Evolutionary conservation across 1,140 invertebrate species (phyloP).

Genomic region (Gonioctena quinquepunctata): DNA sequence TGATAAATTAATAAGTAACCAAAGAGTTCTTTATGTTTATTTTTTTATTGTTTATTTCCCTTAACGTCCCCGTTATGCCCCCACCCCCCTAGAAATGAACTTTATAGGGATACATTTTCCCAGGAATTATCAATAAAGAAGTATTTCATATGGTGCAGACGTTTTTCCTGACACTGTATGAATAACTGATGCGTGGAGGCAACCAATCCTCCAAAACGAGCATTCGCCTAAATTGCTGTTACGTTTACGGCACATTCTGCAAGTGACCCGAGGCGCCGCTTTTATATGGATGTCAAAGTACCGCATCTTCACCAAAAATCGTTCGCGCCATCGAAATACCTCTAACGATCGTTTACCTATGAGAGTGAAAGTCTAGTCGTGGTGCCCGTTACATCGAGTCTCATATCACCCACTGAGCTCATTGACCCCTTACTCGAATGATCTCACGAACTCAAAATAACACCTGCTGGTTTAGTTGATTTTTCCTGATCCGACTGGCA

Average conservation of each 20-base stretch:
- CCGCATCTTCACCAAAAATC: neutral
- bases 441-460: neutral
- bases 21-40: too few species aligned
- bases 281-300: neutral
- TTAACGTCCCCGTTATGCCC: too few species aligned
- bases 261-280: neutral
- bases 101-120: too few species aligned
- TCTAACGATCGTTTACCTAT: neutral
- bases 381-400: neutral
- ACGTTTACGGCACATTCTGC: neutral
- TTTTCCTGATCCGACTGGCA: neutral
- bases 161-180: too few species aligned
- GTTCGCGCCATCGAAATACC: neutral
- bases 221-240: neutral
- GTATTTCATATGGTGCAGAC: too few species aligned
- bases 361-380: constrained; percentile 2
- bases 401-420: neutral
- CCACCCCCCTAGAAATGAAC: too few species aligned
- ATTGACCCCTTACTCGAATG: neutral
- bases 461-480: neutral
- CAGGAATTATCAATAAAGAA: too few species aligned
- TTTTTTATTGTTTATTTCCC: too few species aligned
- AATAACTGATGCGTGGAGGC: too few species aligned
- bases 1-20: too few species aligned
- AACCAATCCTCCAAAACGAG: neutral